Evolutionary conservation across 1,140 invertebrate genomes (phyloP).

Genomic region (Andrena cerasifolii): DNA sequence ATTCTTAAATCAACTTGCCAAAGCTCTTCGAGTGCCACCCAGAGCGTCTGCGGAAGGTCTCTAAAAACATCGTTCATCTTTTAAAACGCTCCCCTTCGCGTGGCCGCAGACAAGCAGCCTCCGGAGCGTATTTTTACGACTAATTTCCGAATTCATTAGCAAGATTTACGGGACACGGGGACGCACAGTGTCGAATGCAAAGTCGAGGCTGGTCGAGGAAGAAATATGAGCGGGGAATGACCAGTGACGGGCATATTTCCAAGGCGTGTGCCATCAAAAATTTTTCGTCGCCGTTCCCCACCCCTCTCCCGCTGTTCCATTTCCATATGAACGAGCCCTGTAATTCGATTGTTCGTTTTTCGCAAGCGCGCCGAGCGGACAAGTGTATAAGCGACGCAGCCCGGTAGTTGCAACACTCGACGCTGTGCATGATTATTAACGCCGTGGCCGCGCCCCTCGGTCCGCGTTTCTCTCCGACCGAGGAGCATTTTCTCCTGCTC

Average conservation of each 20-base stretch:
- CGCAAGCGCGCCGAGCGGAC: conserved; percentile 23
- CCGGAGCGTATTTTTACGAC: conserved; percentile 15
- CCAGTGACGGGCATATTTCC: neutral
- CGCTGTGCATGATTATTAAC: conserved; percentile 63
- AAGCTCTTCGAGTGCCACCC: too few species aligned
- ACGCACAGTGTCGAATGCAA: neutral
- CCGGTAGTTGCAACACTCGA: conserved; percentile 56
- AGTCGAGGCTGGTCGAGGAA: neutral
- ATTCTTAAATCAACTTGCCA: too few species aligned
- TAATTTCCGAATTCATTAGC: conserved; percentile 37
- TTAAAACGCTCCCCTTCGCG: conserved; percentile 26
- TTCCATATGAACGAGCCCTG: conserved; percentile 33
- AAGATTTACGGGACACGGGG: neutral
- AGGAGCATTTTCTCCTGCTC: neutral
- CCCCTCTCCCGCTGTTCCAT: conserved; percentile 16
- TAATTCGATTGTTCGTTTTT: conserved; percentile 39
- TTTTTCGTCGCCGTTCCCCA: conserved; percentile 8
- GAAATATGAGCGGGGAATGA: neutral
- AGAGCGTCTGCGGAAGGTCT: too few species aligned
- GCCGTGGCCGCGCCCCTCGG: conserved; percentile 47
- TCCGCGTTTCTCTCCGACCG: conserved; percentile 30
- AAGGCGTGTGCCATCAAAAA: conserved; percentile 11
- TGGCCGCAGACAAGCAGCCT: too few species aligned
- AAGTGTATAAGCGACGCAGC: conserved; percentile 54
- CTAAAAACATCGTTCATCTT: neutral